Base-by-base conservation (phyloP, 2,888 invertebrate species). In the Lasioglossum calceatum region DNA sequence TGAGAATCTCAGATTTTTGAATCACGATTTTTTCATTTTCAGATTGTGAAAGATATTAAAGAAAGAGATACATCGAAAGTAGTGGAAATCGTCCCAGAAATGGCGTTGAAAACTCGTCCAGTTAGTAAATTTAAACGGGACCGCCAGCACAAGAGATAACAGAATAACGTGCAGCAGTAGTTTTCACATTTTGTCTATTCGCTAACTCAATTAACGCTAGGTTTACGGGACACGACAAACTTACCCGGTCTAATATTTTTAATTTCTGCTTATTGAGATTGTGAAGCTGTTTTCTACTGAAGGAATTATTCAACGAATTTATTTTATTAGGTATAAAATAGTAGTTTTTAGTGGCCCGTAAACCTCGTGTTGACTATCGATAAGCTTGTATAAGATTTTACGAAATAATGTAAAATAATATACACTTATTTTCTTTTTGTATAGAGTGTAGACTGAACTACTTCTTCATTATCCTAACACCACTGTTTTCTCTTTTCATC, bases 31-130 rank as follows among this genome's bases (percentile, higher is more conserved):
- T 32, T 42, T 27, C 27, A 47, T 47, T 77, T 75, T 50, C n/a
- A 85, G 87, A 80, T 87, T 44, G 86, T 87, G n/a, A 86, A 81
- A 47, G 87, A 86, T 27, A 72, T 87, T 3, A 32, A 81, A 23
- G 87, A 87, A 64, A 86, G 54, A 44, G 14, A 27, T n/a, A 44
- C 27, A 27, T 2, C 32, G 42, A 2, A 23, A 10, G 1, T 27
- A 64, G 12, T 58, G 58, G 23, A 23, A 0, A 32, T 5, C 50
- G 12, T 5, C 73, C 16, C 61, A 0, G 64, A 42, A 19, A n/a
- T 16, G 36, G 27, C 19, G 4, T 42, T 39, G 27, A 61, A 84
- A 42, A 42, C 36, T 10, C 75, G 86, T 19, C 81, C 77, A 14
- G 36, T 86, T 64, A 87, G 87, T 32, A 86, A 79, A 81, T 87